phyloP scores from a whole-genome alignment of 2,888 invertebrate genomes.

The Dusona sp. region DNA sequence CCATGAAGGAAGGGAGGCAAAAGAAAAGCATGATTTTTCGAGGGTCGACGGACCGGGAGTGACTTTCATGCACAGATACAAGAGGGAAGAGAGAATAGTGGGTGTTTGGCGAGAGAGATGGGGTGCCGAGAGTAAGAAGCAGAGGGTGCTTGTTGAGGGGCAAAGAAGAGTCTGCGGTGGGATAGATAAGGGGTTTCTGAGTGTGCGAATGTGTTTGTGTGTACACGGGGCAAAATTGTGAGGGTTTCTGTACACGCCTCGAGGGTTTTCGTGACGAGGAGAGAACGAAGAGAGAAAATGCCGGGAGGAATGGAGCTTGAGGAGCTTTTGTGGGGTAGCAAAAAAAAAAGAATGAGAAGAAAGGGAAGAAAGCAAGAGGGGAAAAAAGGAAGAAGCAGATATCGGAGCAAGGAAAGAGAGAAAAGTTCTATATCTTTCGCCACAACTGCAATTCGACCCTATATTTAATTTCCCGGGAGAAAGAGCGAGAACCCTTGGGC shows the following conservation, averaged over 20 bases:
- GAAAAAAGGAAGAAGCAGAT: constrained; percentile 58
- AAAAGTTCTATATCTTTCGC: constrained; percentile 78
- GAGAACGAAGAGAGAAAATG: constrained; percentile 51
- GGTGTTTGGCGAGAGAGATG: constrained; percentile 78
- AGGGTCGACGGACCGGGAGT: constrained; percentile 74
- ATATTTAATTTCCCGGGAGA: constrained; percentile 82
- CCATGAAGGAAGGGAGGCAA: constrained; percentile 33
- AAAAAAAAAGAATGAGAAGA: constrained; percentile 57
- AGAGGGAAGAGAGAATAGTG: constrained; percentile 74
- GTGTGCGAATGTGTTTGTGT: constrained; percentile 48
- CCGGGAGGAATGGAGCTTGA: constrained; percentile 54
- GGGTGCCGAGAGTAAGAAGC: constrained; percentile 52
- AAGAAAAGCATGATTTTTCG: constrained; percentile 62
- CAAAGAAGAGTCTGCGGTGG: constrained; percentile 79
- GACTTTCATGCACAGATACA: constrained; percentile 77
- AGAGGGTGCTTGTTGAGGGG: constrained; percentile 71
- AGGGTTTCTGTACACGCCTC: constrained; percentile 49
- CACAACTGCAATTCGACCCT: constrained; percentile 81
- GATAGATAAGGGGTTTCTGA: constrained; percentile 78
- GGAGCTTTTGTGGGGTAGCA: constrained; percentile 55
- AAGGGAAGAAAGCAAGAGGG: constrained; percentile 62
- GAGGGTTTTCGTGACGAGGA: constrained; percentile 66
- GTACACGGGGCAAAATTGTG: constrained; percentile 53
- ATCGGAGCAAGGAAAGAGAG: constrained; percentile 55
- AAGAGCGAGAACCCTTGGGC: constrained; percentile 59